Evolutionary conservation across 1,140 invertebrate species (phyloP), one percentile per base, ranked within the genome.

Genomic region (Euura saliciscinereae): DNA sequence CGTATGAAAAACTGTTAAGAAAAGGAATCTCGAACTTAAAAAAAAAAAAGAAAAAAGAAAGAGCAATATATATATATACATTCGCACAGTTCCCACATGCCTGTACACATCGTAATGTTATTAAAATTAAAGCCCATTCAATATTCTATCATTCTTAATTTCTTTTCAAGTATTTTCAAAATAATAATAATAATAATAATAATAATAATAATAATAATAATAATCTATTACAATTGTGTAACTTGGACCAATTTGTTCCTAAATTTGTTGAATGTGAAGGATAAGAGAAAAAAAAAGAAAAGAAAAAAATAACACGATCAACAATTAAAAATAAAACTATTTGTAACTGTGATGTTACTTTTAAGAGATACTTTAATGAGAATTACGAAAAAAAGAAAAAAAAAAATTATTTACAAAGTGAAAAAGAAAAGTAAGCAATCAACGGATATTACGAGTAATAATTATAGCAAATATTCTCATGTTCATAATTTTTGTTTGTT

Each of bases 61-160:
- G 28, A 28, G 28, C 28, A 28, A 28, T 28, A 28, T 28, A 28
- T 28, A 28, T 28, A 28, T 28, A 28, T 59, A 59, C 13, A 59
- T 59, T 59, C 51, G 51, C 51, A 59, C 51, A 59, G 51, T 59
- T 59, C 51, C 51, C 51, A 59, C 51, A 59, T 59, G 51, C 51
- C 51, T 59, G 13, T 59, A 28, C 28, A 59, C 51, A 59, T 59
- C 51, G 51, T 59, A 59, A 59, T 59, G 51, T 59, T 59, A 59
- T 6, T 59, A 59, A 59, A 59, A 59, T 59, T 4, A 59, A 59
- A 59, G 51, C 51, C 51, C 51, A 59, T 59, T 59, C 51, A n/a
- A 11, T 59, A 59, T 28, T 28, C 28, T 28, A 28, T 28, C 28
- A 28, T 28, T 28, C 28, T 28, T 28, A 28, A 28, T 28, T 28